Percentiles rank a stretch among this genome's conserved stretches.
Evolutionary conservation across 2,113 vertebrate species (phyloP).

Genomic region (Phalacrocorax pelagicus): DNA sequence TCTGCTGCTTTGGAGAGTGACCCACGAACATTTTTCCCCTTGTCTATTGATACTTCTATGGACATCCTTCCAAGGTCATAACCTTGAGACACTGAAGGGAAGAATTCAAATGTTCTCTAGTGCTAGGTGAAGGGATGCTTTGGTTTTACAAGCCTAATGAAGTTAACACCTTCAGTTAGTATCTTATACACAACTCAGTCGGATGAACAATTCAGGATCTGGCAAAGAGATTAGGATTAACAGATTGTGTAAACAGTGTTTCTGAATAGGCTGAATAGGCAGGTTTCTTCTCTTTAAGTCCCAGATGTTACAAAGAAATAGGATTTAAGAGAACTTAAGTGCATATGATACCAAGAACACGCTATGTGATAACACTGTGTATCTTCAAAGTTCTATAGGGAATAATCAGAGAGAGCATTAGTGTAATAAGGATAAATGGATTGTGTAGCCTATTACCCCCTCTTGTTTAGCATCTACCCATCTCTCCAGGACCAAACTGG

Average conservation of each 20-base stretch:
- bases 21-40: neutral
- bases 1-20: neutral
- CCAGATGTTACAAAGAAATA: neutral
- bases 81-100: neutral
- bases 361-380: neutral
- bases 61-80: neutral
- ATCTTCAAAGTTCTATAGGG: neutral
- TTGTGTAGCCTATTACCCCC: neutral
- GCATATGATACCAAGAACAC: neutral
- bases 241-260: neutral
- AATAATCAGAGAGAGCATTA: neutral
- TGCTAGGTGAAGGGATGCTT: neutral
- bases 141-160: neutral
- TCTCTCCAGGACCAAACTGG: neutral
- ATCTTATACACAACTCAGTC: neutral
- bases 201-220: neutral
- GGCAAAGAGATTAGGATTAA: neutral
- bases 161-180: neutral
- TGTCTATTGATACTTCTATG: neutral
- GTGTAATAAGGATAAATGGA: neutral
- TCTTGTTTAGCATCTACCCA: neutral
- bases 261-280: neutral
- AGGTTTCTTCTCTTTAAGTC: neutral
- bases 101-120: neutral
- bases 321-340: neutral